These are phyloP conservation scores for Gambusia holbrooki DNA, from an alignment of 2,113 vertebrate species.

Conservation along the genomic window DNA sequence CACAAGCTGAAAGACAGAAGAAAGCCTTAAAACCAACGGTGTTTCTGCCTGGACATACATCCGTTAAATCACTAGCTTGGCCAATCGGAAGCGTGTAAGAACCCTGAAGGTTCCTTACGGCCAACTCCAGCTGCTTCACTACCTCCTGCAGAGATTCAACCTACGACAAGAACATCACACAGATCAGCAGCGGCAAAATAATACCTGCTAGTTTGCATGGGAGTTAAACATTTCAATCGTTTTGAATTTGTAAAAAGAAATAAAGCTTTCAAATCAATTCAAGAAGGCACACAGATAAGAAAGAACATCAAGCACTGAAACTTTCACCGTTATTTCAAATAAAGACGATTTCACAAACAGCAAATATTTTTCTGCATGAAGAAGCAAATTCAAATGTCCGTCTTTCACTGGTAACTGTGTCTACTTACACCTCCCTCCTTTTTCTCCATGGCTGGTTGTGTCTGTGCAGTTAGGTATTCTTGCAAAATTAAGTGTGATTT, in stretches of 20 bases:
- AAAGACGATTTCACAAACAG: too few species aligned
- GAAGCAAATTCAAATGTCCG: too few species aligned
- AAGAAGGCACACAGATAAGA: too few species aligned
- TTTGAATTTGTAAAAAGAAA: not conserved
- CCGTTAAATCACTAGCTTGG: constrained; percentile 10
- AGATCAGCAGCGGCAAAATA: not conserved
- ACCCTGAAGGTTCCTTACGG: constrained; percentile 45
- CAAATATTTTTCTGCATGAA: too few species aligned
- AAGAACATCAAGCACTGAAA: too few species aligned
- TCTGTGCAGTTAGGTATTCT: constrained; percentile 2
- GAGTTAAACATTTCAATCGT: not conserved
- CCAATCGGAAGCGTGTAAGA: constrained; percentile 9
- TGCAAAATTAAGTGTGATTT: constrained; percentile 7
- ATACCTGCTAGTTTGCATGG: not conserved
- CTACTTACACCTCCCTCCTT: constrained; percentile 14
- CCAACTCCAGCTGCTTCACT: constrained; percentile 36
- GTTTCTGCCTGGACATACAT: constrained; percentile 11
- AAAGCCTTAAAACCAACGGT: too few species aligned
- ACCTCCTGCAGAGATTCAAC: constrained; percentile 47
- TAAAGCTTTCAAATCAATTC: too few species aligned
- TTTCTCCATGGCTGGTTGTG: not conserved
- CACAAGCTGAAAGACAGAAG: too few species aligned
- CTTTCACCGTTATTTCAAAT: too few species aligned
- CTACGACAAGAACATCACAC: constrained; percentile 20
- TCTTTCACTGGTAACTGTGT: not conserved